A percentile compares a stretch with the other conserved stretches of the same genome.
phyloP scores from a whole-genome alignment of 2,888 invertebrate species.

The Sinotaia quadrata region DNA sequence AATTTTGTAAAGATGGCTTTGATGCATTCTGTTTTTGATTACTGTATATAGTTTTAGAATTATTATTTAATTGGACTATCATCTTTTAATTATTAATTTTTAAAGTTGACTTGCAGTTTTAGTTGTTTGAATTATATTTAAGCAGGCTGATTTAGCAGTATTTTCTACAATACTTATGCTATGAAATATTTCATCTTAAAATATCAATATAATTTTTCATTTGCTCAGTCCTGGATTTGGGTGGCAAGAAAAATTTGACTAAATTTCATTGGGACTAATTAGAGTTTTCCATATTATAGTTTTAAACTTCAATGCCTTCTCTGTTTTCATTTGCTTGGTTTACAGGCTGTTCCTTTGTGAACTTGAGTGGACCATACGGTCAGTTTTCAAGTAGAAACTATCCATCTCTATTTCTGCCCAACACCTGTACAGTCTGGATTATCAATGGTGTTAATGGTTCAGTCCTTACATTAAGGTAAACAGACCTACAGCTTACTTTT shows the following conservation, averaged over 20 bases:
- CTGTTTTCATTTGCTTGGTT: neutral
- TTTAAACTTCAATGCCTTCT: neutral
- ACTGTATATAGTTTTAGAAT: neutral
- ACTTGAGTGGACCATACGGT: too few relatives aligned
- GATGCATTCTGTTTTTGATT: neutral
- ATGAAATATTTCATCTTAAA: too few relatives aligned
- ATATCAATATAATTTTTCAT: too few relatives aligned
- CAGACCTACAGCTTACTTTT: neutral
- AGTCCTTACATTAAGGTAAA: conserved; percentile 2
- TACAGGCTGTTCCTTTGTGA: neutral
- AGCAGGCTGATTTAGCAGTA: too few relatives aligned
- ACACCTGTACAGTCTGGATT: conserved; percentile 1
- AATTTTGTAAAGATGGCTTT: neutral
- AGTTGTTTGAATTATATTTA: too few relatives aligned
- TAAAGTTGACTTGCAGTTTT: too few relatives aligned
- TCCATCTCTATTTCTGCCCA: neutral
- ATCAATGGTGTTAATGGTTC: neutral
- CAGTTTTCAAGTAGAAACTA: neutral
- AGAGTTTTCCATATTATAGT: neutral
- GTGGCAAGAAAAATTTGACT: too few relatives aligned
- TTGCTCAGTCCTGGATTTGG: too few relatives aligned
- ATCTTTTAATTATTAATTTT: too few relatives aligned
- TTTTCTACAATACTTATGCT: too few relatives aligned
- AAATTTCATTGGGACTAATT: too few relatives aligned
- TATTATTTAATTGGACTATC: too few relatives aligned